Percentiles rank a stretch among this genome's conserved stretches.
phyloP scores from a whole-genome alignment of 2,113 vertebrate species.

The Chamaetylas fuelleborni region DNA sequence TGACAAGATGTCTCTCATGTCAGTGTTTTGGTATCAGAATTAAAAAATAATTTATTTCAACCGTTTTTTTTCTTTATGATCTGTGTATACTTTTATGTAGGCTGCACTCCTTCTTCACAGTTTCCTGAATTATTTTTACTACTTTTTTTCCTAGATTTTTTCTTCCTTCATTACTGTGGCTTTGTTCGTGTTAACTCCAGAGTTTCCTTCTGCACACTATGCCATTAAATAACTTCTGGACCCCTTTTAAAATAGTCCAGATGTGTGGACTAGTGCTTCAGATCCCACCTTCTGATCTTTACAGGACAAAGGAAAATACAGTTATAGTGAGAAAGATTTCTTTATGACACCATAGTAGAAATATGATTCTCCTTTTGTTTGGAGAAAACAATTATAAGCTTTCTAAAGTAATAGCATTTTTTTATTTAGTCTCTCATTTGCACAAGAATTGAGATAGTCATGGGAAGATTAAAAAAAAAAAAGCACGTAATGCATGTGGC shows the following conservation, averaged over 20 bases:
- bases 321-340: not conserved
- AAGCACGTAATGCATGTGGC: not conserved
- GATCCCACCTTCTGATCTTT: not conserved
- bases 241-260: not conserved
- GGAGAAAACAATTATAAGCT: not conserved
- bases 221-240: not conserved
- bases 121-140: not conserved
- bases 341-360: not conserved
- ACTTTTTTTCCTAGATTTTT: not conserved
- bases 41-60: not conserved
- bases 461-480: not conserved
- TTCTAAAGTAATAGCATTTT: not conserved
- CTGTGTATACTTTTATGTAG: not conserved
- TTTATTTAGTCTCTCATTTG: not conserved
- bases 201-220: not conserved
- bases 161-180: accelerated
- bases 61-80: not conserved
- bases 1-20: not conserved
- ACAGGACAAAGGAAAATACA: not conserved
- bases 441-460: not conserved
- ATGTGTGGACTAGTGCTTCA: not conserved
- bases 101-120: not conserved
- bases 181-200: not conserved
- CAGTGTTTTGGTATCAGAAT: not conserved
- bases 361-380: not conserved